phyloP scores from a whole-genome alignment of 2,797 vertebrate species.

The Paramormyrops hopkinsi region DNA sequence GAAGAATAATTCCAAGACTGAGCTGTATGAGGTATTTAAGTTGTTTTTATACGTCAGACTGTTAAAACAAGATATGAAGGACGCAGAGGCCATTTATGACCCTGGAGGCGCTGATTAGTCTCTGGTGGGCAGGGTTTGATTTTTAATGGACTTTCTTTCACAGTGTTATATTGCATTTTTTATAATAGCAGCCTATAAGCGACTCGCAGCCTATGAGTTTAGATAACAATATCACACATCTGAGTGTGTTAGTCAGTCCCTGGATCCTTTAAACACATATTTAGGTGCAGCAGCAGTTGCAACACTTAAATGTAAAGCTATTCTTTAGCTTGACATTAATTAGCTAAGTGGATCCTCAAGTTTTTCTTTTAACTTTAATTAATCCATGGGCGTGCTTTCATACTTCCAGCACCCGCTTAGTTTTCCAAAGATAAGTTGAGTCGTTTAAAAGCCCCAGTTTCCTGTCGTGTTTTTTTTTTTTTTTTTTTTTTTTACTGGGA shows the following conservation, averaged over 20 bases:
- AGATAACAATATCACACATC: neutral
- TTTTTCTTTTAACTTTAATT: neutral
- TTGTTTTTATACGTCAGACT: constrained; percentile 1
- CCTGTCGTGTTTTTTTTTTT: constrained; percentile 52
- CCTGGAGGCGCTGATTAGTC: neutral
- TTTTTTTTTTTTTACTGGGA: constrained; percentile 56
- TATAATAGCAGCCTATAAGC: constrained; percentile 1
- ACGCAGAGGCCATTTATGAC: neutral
- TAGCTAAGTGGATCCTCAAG: constrained; percentile 7
- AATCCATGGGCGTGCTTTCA: neutral
- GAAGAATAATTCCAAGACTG: constrained; percentile 2
- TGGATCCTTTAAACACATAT: constrained; percentile 7
- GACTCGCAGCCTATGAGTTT: neutral
- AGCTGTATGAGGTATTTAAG: constrained; percentile 7
- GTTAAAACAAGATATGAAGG: constrained; percentile 13
- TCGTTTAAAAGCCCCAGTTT: constrained; percentile 70
- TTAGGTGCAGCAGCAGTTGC: neutral
- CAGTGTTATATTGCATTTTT: neutral
- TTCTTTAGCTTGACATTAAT: constrained; percentile 14
- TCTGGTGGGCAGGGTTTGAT: neutral
- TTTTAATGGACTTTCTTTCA: constrained; percentile 14
- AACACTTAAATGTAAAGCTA: neutral
- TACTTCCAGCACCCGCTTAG: constrained; percentile 55
- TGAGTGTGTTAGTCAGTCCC: neutral
- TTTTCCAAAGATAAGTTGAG: constrained; percentile 74